Evolutionary conservation across 2,797 vertebrate genomes (phyloP).

Genomic region (Gadopsis marmoratus): DNA sequence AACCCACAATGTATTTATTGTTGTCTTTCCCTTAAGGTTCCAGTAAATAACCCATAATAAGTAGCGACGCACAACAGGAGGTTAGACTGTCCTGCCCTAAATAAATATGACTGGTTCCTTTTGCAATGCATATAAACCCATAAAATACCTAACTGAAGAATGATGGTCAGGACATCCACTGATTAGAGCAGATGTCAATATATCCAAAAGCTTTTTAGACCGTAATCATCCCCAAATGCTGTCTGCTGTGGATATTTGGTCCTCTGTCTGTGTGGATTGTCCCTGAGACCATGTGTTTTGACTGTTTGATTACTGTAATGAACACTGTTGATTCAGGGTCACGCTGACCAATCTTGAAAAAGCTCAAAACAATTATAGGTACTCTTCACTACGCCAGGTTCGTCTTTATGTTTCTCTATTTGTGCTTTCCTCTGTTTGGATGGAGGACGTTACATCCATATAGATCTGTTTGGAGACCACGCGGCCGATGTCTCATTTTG

Average conservation of each 20-base stretch:
- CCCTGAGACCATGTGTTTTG: conserved; percentile 16
- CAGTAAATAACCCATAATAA: conserved; percentile 7
- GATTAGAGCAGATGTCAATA: conserved; percentile 31
- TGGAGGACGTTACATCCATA: not conserved
- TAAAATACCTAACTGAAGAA: not conserved
- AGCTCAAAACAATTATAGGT: conserved; percentile 63
- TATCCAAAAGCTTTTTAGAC: conserved; percentile 20
- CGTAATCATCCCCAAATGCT: conserved; percentile 48
- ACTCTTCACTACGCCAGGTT: conserved; percentile 6
- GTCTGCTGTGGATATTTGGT: conserved; percentile 41
- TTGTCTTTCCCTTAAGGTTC: not conserved
- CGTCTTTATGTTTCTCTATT: conserved; percentile 17
- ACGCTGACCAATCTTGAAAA: conserved; percentile 67
- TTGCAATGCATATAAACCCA: not conserved
- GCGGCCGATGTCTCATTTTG: conserved; percentile 18
- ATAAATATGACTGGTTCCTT: conserved; percentile 21
- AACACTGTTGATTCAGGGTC: conserved; percentile 71
- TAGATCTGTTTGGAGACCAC: conserved; percentile 13
- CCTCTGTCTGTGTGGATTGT: conserved; percentile 23
- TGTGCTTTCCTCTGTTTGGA: conserved; percentile 22
- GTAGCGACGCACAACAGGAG: not conserved
- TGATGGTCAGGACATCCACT: not conserved
- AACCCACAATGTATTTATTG: conserved; percentile 14
- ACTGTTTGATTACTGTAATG: conserved; percentile 64
- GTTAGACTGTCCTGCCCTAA: not conserved